Evolutionary conservation across 2,888 invertebrate species (phyloP).

Genomic region (Hedya salicella): DNA sequence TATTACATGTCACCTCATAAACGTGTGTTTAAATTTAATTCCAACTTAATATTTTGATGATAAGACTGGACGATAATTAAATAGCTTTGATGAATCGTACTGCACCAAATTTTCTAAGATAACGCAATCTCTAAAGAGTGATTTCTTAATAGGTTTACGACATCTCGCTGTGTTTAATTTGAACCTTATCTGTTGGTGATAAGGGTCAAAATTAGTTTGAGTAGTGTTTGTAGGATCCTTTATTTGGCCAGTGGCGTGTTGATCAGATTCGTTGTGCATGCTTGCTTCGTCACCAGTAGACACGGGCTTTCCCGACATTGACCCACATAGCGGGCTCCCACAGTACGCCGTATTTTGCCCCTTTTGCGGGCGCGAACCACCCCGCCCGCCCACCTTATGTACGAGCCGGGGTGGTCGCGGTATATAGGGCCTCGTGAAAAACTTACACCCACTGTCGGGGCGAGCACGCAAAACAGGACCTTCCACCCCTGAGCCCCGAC

Average conservation of each 20-base stretch:
- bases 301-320: constrained; percentile 86
- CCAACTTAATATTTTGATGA: background rate
- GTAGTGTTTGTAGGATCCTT: constrained; percentile 65
- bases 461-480: constrained; percentile 84
- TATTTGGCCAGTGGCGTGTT: constrained; percentile 81
- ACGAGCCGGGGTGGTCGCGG: constrained; percentile 84
- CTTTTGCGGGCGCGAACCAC: constrained; percentile 85
- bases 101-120: background rate
- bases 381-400: constrained; percentile 83
- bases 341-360: constrained; percentile 85
- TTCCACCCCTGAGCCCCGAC: constrained; percentile 77
- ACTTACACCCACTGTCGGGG: constrained; percentile 82
- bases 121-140: constrained; percentile 5
- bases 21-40: too few relatives aligned
- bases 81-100: background rate
- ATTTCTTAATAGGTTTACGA: constrained; percentile 13
- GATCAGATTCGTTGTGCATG: constrained; percentile 85
- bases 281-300: constrained; percentile 83
- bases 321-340: constrained; percentile 85
- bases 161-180: constrained; percentile 44
- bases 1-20: too few relatives aligned
- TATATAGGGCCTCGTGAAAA: constrained; percentile 85
- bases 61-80: background rate
- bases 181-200: constrained; percentile 62
- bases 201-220: constrained; percentile 56